These are phyloP conservation scores for Falco columbarius DNA, from an alignment of 2,797 vertebrate species.

Conservation along the genomic window DNA sequence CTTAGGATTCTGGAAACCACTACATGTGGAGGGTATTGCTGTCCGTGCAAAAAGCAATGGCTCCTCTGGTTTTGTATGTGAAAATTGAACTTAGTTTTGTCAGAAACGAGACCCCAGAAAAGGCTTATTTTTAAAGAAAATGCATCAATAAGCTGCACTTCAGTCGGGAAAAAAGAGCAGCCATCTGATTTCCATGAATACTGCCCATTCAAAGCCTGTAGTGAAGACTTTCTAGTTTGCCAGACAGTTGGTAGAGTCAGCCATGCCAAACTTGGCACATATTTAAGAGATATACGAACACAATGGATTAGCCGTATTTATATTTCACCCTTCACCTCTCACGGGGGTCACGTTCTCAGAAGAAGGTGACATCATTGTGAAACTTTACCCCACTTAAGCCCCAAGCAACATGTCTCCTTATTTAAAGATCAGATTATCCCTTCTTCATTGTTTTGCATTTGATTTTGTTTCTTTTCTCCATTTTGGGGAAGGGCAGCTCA, in stretches of 20 bases:
- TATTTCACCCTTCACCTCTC: constrained; percentile 70
- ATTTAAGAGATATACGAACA: constrained; percentile 55
- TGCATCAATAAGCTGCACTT: neutral
- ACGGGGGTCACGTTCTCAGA: constrained; percentile 71
- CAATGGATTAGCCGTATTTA: constrained; percentile 63
- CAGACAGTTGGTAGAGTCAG: constrained; percentile 50
- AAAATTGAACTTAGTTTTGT: neutral
- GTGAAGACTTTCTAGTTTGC: constrained; percentile 47
- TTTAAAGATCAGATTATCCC: constrained; percentile 91
- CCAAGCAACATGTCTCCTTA: constrained; percentile 85
- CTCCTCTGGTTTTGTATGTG: neutral
- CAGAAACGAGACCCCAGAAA: neutral
- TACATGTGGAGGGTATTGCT: neutral
- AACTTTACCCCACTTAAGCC: constrained; percentile 82
- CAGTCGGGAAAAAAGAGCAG: neutral
- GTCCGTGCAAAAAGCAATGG: neutral
- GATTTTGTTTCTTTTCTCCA: constrained; percentile 84
- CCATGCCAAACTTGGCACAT: constrained; percentile 47
- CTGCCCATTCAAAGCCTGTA: constrained; percentile 6
- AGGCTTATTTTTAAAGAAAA: neutral
- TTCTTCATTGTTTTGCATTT: constrained; percentile 82
- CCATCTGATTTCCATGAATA: constrained; percentile 33
- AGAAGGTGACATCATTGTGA: constrained; percentile 89
- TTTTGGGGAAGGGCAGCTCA: constrained; percentile 81
- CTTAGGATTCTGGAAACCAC: neutral